phyloP scores from a whole-genome alignment of 2,888 invertebrate genomes.

The Cancer borealis region DNA sequence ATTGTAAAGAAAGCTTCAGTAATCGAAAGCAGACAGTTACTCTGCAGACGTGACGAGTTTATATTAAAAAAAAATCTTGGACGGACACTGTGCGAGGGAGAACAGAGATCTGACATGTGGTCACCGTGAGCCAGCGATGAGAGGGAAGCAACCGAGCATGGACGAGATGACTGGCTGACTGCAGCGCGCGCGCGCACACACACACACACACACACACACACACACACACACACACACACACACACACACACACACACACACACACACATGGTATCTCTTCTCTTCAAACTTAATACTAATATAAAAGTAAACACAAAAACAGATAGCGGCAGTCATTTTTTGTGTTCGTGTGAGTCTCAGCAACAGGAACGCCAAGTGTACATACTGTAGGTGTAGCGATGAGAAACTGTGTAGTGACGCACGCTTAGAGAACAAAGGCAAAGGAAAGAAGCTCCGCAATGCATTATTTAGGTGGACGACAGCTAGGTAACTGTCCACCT shows the following conservation, averaged over 20 bases:
- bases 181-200: slow-evolving; percentile 18
- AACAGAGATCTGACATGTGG: slow-evolving; percentile 39
- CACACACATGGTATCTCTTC: slow-evolving; percentile 15
- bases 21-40: slow-evolving; percentile 44
- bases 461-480: neutral
- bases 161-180: slow-evolving; percentile 40
- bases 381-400: neutral
- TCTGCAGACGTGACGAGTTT: slow-evolving; percentile 39
- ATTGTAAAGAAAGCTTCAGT: neutral
- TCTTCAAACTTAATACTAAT: neutral
- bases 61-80: slow-evolving; percentile 37
- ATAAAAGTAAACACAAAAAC: neutral
- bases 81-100: slow-evolving; percentile 21
- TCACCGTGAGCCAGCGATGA: neutral
- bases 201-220: slow-evolving; percentile 28
- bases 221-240: slow-evolving; percentile 16
- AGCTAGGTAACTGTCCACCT: slow-evolving; percentile 21
- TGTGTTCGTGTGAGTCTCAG: neutral
- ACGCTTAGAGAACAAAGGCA: neutral
- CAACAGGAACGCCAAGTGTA: neutral
- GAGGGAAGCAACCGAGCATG: slow-evolving; percentile 20
- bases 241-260: slow-evolving; percentile 38
- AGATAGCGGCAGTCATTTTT: neutral
- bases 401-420: neutral
- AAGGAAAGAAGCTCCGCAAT: neutral